Percentiles rank a stretch among this genome's conserved stretches.
These are phyloP conservation scores for Phoenicopterus ruber DNA, from an alignment of 2,113 vertebrate species.

Conservation along the genomic window DNA sequence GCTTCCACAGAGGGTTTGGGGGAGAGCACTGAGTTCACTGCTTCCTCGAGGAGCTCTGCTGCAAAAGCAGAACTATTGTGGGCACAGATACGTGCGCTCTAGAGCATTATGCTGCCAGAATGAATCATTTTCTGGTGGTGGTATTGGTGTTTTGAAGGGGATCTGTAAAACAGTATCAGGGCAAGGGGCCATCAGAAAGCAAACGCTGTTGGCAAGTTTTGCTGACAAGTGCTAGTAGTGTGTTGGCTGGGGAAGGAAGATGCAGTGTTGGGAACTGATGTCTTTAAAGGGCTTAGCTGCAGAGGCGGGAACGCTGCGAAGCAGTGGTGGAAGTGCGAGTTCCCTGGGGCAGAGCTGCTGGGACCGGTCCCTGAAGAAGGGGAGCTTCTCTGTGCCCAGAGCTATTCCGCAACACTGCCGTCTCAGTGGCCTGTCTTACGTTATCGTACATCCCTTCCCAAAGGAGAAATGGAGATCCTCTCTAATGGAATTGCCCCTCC, in stretches of 20 bases:
- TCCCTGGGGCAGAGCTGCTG: accelerated
- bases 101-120: neutral
- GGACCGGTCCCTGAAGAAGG: neutral
- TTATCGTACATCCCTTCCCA: neutral
- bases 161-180: neutral
- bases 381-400: neutral
- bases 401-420: neutral
- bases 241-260: neutral
- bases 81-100: neutral
- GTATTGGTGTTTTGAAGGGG: neutral
- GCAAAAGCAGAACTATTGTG: neutral
- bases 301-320: neutral
- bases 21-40: neutral
- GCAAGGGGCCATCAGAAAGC: neutral
- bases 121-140: neutral
- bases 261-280: neutral
- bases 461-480: neutral
- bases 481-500: neutral
- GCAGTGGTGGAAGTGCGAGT: neutral
- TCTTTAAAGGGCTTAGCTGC: neutral
- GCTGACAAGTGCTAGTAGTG: neutral
- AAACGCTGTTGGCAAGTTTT: neutral
- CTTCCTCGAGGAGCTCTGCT: neutral
- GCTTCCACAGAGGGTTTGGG: neutral
- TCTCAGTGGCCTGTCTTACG: neutral